These are phyloP conservation scores for Anastrepha obliqua DNA, from an alignment of 1,140 invertebrate genomes.

Conservation along the genomic window DNA sequence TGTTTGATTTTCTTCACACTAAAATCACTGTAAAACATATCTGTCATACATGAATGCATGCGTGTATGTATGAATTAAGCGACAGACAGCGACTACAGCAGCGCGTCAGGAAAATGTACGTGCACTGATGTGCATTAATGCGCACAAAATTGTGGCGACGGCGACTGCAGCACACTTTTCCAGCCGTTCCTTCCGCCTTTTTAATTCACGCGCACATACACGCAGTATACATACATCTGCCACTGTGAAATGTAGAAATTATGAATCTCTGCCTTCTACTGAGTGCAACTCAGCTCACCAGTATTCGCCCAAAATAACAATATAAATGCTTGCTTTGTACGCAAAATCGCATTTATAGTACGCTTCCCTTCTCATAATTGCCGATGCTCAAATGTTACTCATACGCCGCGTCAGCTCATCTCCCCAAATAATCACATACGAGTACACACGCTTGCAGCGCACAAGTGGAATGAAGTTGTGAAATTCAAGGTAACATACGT, in stretches of 20 bases:
- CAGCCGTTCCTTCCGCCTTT: slow-evolving; percentile 30
- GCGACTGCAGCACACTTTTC: slow-evolving; percentile 27
- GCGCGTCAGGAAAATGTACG: slow-evolving; percentile 32
- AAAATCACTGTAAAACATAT: not conserved
- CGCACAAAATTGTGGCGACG: slow-evolving; percentile 23
- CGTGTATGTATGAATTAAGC: not conserved
- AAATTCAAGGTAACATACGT: slow-evolving; percentile 11
- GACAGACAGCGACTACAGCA: slow-evolving; percentile 11
- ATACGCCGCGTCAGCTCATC: slow-evolving; percentile 18
- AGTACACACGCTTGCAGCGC: not conserved
- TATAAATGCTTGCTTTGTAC: not conserved
- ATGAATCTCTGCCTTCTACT: slow-evolving; percentile 20
- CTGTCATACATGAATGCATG: not conserved
- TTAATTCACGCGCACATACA: not conserved
- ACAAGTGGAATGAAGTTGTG: not conserved
- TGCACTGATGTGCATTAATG: slow-evolving; percentile 44
- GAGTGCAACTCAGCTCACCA: not conserved
- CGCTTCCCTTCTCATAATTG: not conserved
- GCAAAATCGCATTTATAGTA: not conserved
- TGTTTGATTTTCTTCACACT: not conserved
- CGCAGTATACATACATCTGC: not conserved
- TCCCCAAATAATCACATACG: not conserved
- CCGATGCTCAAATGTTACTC: slow-evolving; percentile 15
- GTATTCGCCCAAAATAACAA: slow-evolving; percentile 30
- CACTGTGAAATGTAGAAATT: not conserved